Evolutionary conservation across 2,888 invertebrate species (phyloP).

Genomic region (Melinopterus prodromus): DNA sequence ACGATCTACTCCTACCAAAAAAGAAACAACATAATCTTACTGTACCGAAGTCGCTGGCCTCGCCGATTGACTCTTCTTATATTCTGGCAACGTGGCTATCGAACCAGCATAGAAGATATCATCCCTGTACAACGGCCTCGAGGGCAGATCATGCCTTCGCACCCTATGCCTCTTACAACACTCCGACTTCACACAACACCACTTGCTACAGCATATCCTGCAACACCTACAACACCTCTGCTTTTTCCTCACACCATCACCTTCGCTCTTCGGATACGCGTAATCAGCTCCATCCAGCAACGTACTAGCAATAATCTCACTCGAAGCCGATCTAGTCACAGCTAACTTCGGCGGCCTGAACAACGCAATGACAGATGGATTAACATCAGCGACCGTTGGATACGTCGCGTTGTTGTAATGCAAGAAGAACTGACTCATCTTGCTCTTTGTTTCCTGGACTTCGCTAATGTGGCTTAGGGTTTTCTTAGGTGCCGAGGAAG

Average conservation of each 20-base stretch:
- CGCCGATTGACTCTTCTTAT: conserved; percentile 53
- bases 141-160: conserved; percentile 54
- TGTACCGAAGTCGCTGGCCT: conserved; percentile 37
- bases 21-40: conserved; percentile 34
- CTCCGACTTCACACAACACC: conserved; percentile 15
- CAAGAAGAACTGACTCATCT: conserved; percentile 40
- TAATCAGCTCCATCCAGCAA: conserved; percentile 30
- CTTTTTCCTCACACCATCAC: not conserved
- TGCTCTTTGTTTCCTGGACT: conserved; percentile 42
- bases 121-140: conserved; percentile 81
- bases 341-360: conserved; percentile 33
- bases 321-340: conserved; percentile 31
- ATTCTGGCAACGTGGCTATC: conserved; percentile 81
- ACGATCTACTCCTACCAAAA: conserved; percentile 31
- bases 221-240: conserved; percentile 11
- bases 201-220: conserved; percentile 13
- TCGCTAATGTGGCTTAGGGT: conserved; percentile 36
- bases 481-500: conserved; percentile 29
- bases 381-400: conserved; percentile 74
- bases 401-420: conserved; percentile 62
- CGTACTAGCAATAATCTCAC: conserved; percentile 36
- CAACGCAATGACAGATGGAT: conserved; percentile 39
- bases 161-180: conserved; percentile 32
- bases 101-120: conserved; percentile 91
- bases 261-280: conserved; percentile 12